A percentile compares a stretch with the other conserved stretches of the same genome.
phyloP scores from a whole-genome alignment of 2,888 invertebrate species.

The Morinoia aosen region DNA sequence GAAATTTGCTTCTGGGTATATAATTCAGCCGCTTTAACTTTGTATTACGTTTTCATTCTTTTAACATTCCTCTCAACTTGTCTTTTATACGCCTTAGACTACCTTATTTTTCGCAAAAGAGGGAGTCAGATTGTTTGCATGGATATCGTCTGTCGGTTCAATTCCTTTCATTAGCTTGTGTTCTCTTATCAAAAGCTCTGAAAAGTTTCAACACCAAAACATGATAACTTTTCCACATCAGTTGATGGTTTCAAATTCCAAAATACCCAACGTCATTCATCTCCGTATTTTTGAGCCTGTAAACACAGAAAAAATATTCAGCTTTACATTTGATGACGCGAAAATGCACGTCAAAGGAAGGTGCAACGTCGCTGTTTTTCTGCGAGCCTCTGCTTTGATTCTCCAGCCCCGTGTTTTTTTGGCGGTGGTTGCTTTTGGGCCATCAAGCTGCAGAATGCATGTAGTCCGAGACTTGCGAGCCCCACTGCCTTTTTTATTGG shows the following conservation, averaged over 20 bases:
- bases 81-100: too few species aligned
- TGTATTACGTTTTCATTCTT: neutral
- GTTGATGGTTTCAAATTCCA: neutral
- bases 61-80: neutral
- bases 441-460: slow-evolving; percentile 17
- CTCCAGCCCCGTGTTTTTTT: neutral
- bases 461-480: slow-evolving; percentile 4
- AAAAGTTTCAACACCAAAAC: neutral
- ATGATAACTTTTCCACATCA: neutral
- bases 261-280: neutral
- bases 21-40: neutral
- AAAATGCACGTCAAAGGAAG: neutral
- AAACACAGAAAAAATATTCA: neutral
- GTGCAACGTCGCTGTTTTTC: neutral
- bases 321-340: neutral
- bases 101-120: too few species aligned
- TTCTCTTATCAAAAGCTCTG: neutral
- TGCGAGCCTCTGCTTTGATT: neutral
- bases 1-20: neutral
- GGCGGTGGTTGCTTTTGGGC: neutral
- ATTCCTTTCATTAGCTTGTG: neutral
- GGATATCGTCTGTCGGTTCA: too few species aligned
- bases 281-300: neutral
- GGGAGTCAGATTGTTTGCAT: too few species aligned
- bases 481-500: neutral